Base-by-base conservation (phyloP, 92 coral and sea anemone species). In the Micromussa lordhowensis region DNA sequence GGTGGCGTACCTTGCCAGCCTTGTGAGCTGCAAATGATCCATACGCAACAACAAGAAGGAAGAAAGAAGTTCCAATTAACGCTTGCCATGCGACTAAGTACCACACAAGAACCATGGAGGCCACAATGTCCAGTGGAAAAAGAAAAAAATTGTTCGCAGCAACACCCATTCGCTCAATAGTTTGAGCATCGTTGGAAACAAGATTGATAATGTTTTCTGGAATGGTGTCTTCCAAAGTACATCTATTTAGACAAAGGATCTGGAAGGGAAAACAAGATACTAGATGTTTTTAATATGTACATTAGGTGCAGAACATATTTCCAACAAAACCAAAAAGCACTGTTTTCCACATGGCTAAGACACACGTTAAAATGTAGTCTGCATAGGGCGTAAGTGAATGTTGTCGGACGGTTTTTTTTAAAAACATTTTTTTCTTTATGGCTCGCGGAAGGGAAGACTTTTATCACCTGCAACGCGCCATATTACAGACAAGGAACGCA, bases 161-260 rank as follows among this genome's bases (percentile, higher is more conserved):
- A 24, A 6, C 3, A 0, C 68, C 30, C 68, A 16, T 5, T 2
- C 31, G 16, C 48, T 79, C 71, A 5, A 79, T 55, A 4, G 29
- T 21, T 57, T 79, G 69, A 4, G 53, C 83, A 34, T 79, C 83
- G 31, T 58, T 79, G 24, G 83, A 79, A 59, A 79, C 83, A 19
- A 79, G 83, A 59, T 79, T 79, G 29, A 79, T 79, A 3, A 71
- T 58, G 66, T 58, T 79, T 35, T 34, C 83, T 55, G 70, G 58
- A 8, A 79, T 32, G 17, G 49, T 58, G 7, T 19, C 53, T 31
- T 58, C 83, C 13, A 58, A 9, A 28, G 28, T 34, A 57, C 17
- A 32, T 55, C 83, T 31, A 1, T 59, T 58, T 8, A 79, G 83
- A 2, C 28, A 6, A 57, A 79, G 83, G 35, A 79, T 59, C 83